Evolutionary conservation across 30 jellyfish, hydroid and myxozoan species (phyloP).

Genomic region (Cassiopea andromeda): DNA sequence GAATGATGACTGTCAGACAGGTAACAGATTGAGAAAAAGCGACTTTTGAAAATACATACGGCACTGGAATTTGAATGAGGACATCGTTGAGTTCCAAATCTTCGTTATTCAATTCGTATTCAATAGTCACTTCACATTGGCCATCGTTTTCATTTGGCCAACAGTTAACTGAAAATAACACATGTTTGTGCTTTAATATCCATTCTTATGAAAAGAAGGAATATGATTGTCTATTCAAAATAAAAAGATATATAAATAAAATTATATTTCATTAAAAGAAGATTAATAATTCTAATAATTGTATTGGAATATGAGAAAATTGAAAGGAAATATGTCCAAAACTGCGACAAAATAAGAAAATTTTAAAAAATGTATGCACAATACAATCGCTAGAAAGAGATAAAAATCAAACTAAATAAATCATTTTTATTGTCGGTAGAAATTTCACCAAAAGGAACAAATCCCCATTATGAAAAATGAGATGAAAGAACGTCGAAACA

Average conservation of each 20-base stretch:
- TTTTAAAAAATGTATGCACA: background rate
- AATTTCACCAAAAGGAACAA: too few species aligned
- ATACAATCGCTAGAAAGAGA: background rate
- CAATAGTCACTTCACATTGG: constrained; percentile 96
- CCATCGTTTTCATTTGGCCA: constrained; percentile 99
- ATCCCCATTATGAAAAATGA: too few species aligned
- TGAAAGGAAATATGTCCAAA: background rate
- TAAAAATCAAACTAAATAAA: background rate
- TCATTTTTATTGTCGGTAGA: too few species aligned
- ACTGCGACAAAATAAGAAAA: background rate
- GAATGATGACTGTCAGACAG: background rate
- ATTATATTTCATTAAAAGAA: background rate
- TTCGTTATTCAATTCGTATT: constrained; percentile 86
- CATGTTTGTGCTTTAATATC: too few species aligned
- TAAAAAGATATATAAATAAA: background rate
- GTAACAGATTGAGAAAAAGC: background rate
- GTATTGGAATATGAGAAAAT: background rate
- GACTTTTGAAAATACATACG: constrained; percentile 68
- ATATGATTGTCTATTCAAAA: too few species aligned
- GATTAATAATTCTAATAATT: too few species aligned
- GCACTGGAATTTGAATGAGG: constrained; percentile 90
- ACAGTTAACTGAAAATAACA: constrained; percentile 82
- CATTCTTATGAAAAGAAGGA: too few species aligned
- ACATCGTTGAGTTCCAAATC: constrained; percentile 95
- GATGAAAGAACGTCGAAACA: too few species aligned